Evolutionary conservation across 92 coral and sea anemone species (phyloP), one percentile per base, ranked within the genome.

Genomic region (Porites evermanni): DNA sequence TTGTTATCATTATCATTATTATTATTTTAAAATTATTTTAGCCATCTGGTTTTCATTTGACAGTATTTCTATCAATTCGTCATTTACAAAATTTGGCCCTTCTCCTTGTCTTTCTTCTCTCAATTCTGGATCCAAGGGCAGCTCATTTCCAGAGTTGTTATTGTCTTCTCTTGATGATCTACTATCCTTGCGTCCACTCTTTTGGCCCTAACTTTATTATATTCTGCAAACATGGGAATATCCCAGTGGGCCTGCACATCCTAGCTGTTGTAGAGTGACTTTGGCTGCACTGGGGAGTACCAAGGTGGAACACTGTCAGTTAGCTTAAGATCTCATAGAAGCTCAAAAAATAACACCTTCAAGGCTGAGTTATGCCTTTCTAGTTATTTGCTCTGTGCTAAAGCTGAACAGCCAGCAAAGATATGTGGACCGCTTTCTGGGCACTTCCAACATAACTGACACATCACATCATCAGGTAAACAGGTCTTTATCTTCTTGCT

Each of bases 21-120:
- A 61, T 47, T 63, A 63, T 78, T 11, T 29, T 78, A 70, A 13
- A 67, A 38, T 2, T 29, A 29, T 86, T 78, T 78, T 17, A 53
- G 18, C 68, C 50, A 66, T 54, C 75, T 88, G 50, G 24, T 67
- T 61, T 72, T 73, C 47, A 29, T 83, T 26, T 19, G 68, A 26
- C 50, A 71, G 26, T 67, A 82, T 64, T n/a, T 21, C 47, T 21
- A 21, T 53, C 47, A 20, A 53, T 75, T 75, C 47, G 12, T 52
- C 56, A 52, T 26, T 58, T 75, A 7, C 18, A 1, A 7, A 11
- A 13, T 19, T 6, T 23, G 4, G 54, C 5, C 47, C 47, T 3
- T 3, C 47, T 38, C 47, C 47, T 38, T 38, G 47, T 38, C 47
- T 38, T 38, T 38, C 47, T 38, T 38, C 47, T 38, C 47, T 38